Percentiles rank a stretch among this genome's conserved stretches.
phyloP scores from a whole-genome alignment of 2,888 invertebrate species.

The Andrena fulva region DNA sequence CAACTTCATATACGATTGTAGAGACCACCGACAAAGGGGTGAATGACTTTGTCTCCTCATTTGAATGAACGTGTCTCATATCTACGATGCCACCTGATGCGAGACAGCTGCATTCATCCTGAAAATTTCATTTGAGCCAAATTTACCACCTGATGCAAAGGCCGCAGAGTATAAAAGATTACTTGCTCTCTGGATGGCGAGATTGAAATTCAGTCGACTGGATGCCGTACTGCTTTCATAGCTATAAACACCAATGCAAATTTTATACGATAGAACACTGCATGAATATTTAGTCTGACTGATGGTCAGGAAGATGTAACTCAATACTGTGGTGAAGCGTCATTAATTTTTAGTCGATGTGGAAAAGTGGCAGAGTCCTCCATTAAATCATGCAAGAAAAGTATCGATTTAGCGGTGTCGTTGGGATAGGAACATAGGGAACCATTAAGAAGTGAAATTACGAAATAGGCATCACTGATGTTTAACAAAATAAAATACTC shows the following conservation, averaged over 20 bases:
- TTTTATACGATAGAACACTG: background rate
- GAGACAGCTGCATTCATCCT: too few relatives aligned
- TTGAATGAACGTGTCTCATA: too few relatives aligned
- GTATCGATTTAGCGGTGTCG: too few relatives aligned
- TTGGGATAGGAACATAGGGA: background rate
- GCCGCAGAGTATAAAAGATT: background rate
- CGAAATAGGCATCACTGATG: background rate
- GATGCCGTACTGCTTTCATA: background rate
- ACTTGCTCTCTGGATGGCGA: background rate
- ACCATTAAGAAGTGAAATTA: background rate
- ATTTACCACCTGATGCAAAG: too few relatives aligned
- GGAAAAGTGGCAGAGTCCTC: background rate
- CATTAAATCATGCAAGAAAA: background rate
- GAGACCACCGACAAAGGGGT: background rate
- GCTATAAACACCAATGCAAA: background rate
- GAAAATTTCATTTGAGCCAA: too few relatives aligned
- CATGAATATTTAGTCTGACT: background rate
- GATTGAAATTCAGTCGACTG: background rate
- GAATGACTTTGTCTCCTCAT: too few relatives aligned
- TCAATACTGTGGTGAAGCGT: background rate
- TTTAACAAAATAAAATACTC: background rate
- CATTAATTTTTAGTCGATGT: constrained; percentile 1
- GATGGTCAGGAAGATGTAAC: background rate
- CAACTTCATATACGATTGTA: background rate
- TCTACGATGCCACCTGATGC: too few relatives aligned